Percentiles rank a stretch among this genome's conserved stretches.
Conservation (phyloP, 2,113 vertebrate genomes). For the Synodontis membranacea region DNA sequence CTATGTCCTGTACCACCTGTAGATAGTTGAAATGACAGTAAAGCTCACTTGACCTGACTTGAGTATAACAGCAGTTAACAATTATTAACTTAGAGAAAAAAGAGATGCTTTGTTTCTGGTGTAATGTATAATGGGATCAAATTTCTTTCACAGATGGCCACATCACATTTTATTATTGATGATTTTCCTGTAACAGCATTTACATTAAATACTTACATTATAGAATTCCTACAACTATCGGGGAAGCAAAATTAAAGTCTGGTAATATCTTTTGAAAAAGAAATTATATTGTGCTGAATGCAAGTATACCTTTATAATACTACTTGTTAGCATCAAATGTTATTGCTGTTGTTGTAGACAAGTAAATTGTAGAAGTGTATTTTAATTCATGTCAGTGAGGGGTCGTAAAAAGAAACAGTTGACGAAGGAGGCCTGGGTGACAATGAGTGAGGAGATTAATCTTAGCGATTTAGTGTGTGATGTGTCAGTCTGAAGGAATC, state of each 20-base stretch:
- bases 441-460: constrained; percentile 54
- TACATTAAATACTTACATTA: neutral
- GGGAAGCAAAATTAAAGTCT: neutral
- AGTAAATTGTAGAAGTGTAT: constrained; percentile 2
- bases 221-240: neutral
- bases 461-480: constrained; percentile 48
- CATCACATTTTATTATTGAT: neutral
- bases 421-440: constrained; percentile 42
- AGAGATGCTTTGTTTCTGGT: too few species aligned
- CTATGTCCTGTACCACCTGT: too few species aligned
- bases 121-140: too few species aligned
- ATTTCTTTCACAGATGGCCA: neutral
- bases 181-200: neutral
- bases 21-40: too few species aligned
- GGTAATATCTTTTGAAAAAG: neutral
- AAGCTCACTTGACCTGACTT: too few species aligned
- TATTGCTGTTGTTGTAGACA: neutral
- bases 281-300: neutral
- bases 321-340: neutral
- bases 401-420: constrained; percentile 42
- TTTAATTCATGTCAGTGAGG: constrained; percentile 41
- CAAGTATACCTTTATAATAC: neutral
- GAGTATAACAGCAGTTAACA: neutral
- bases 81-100: too few species aligned
- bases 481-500: constrained; percentile 53